Base-by-base conservation (phyloP, 2,113 vertebrate species). In the Phasianus colchicus region DNA sequence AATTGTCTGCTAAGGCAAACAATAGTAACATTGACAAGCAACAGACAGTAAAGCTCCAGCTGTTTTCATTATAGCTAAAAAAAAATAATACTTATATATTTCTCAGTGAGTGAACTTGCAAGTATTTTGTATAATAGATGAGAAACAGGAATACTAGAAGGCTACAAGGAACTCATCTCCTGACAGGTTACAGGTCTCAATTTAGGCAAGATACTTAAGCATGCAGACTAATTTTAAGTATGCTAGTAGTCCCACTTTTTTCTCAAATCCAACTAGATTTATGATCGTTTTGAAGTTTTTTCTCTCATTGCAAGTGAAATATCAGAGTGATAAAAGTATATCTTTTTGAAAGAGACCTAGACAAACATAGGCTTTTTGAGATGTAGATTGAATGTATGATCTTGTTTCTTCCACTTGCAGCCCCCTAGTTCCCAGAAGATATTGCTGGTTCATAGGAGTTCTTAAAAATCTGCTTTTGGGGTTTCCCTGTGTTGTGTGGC, bases 201-300 rank as follows among this genome's bases (percentile, higher is more conserved):
- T 83, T 93, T 78, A 89, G 78, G 64, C 63, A 87, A 58, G 77
- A 25, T 95, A 48, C 71, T 91, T 85, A 90, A 73, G 40, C n/a
- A 40, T 92, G 83, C 40, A 6, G 77, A 27, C 36, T 91, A 82
- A 92, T 66, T 76, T 58, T 87, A 64, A 85, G 75, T n/a, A 38
- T 66, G 13, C 5, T 63, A 76, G 84, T 61, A 84, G 83, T 73
- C 63, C 66, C 71, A 70, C 36, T 3, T 5, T n/a, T 92, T 90
- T 93, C 66, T 40, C 47, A 93, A 63, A 88, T 86, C 79, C 69
- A 74, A 63, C 55, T 55, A 87, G n/a, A 64, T 76, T 67, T 91
- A 25, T 55, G 92, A 91, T 57, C 0, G 67, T 91, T 89, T 89
- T 89, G 67, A 93, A 91, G 38, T 1, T 38, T 10, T 85, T 57